Base-by-base conservation (phyloP, 1,140 invertebrate genomes). In the Leptinotarsa undecemlineata region DNA sequence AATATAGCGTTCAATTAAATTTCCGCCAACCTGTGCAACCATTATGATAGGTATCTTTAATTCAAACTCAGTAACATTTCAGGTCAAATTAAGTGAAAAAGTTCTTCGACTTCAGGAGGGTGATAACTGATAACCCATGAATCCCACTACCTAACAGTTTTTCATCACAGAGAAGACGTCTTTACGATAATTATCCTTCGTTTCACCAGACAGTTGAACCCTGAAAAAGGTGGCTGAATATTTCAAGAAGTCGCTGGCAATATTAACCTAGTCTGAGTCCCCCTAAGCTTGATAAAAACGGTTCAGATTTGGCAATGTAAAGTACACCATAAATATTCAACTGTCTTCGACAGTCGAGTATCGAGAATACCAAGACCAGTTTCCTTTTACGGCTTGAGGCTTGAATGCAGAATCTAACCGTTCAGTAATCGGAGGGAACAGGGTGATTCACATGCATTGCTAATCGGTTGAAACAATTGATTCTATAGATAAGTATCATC, bases 371-470 rank as follows among this genome's bases (percentile, higher is more conserved):
- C 20, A 13, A 21, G 51, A 21, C 71, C 48, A 66, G 71, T 62
- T 73, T 73, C 71, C 71, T 73, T 73, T 48, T 73, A 73, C 33
- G 63, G 71, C 33, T 42, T 48, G 11, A 26, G 51, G 51, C 51
- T 57, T 57, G 51, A 57, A 57, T 5, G 51, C 51, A 57, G 51
- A 57, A 57, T 57, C 14, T n/a, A 57, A 57, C 51, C 51, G 51
- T 57, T 57, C 51, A 57, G n/a, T 19, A 15, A 57, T 57, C 51
- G 51, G 14, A 57, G 15, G 14, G 3, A 17, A 57, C 51, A 57
- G 51, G 51, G 51, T 17, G 15, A 57, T 57, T 57, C 51, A 19
- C 17, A 5, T 57, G 14, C 4, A 17, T 19, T 15, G 51, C 17
- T n/a, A 4, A 57, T 17, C 3, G 51, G 51, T 57, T 11, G 33